A percentile compares a stretch with the other conserved stretches of the same genome.
Conservation (phyloP, 1,140 invertebrate genomes). For the Tetranychus cinnabarinus region DNA sequence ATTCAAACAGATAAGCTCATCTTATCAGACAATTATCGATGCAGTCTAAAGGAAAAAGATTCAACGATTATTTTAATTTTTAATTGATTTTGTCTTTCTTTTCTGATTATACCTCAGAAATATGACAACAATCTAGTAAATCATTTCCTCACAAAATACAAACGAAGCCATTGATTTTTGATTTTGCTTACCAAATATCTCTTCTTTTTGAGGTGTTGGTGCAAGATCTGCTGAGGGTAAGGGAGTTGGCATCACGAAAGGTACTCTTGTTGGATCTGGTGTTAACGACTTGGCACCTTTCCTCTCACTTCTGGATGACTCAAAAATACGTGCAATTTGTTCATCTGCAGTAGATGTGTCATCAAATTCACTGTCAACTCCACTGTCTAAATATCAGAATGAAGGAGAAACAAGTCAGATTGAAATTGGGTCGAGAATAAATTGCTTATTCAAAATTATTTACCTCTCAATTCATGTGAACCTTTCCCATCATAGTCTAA, state of each 20-base stretch:
- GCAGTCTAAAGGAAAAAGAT: neutral
- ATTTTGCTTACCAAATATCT: conserved; percentile 21
- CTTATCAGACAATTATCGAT: too few species aligned
- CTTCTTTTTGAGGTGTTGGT: conserved; percentile 19
- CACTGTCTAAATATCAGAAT: conserved; percentile 7
- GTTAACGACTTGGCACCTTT: conserved; percentile 4
- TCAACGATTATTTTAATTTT: neutral
- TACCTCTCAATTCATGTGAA: conserved; percentile 5
- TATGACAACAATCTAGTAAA: neutral
- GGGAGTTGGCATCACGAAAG: conserved; percentile 5
- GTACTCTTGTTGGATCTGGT: conserved; percentile 5
- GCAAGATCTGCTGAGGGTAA: conserved; percentile 20
- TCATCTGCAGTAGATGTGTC: conserved; percentile 13
- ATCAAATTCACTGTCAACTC: conserved; percentile 12
- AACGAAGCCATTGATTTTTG: neutral
- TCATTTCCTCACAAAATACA: neutral
- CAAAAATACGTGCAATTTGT: conserved; percentile 13
- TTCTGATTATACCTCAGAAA: neutral
- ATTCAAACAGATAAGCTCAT: neutral
- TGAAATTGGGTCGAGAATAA: neutral
- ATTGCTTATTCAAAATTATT: neutral
- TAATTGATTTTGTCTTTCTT: neutral
- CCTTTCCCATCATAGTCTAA: neutral
- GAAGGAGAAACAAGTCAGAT: neutral
- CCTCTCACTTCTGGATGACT: conserved; percentile 4